phyloP scores from a whole-genome alignment of 2,113 vertebrate genomes.

The Nerophis ophidion region DNA sequence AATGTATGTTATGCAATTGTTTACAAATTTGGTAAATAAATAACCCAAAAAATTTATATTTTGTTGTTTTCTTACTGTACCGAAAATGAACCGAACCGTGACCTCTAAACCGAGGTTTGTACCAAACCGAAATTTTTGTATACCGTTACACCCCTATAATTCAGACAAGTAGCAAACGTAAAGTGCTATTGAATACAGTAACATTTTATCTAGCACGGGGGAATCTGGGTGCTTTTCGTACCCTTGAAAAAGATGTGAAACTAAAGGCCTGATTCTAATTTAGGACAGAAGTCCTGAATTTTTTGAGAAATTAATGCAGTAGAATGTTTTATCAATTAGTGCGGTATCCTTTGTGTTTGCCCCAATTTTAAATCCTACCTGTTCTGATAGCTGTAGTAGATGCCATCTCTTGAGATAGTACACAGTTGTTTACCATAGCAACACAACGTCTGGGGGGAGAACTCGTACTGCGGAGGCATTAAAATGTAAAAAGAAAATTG shows the following conservation, averaged over 20 bases:
- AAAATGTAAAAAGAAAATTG: conserved; percentile 19
- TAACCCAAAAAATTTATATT: too few relatives aligned
- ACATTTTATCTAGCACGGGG: conserved; percentile 58
- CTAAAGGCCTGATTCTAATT: conserved; percentile 7
- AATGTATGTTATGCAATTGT: too few relatives aligned
- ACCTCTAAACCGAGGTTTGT: too few relatives aligned
- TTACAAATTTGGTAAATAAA: too few relatives aligned
- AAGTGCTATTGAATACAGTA: conserved; percentile 25
- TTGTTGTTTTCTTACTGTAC: too few relatives aligned
- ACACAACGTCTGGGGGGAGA: conserved; percentile 96
- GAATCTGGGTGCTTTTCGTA: conserved; percentile 39
- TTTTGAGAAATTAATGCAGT: background rate
- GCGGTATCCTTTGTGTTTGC: background rate
- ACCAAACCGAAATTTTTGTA: too few relatives aligned
- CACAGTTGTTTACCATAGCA: conserved; percentile 98
- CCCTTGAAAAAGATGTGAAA: background rate
- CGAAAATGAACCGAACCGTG: too few relatives aligned
- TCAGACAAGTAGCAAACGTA: background rate
- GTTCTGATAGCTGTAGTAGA: conserved; percentile 99
- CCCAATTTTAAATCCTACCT: conserved; percentile 69
- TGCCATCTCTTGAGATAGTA: conserved; percentile 94
- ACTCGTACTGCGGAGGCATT: conserved; percentile 85
- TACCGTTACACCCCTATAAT: too few relatives aligned
- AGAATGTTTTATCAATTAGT: conserved; percentile 2
- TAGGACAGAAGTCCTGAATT: background rate